phyloP scores from a whole-genome alignment of 2,888 invertebrate species.

The Patella caerulea region DNA sequence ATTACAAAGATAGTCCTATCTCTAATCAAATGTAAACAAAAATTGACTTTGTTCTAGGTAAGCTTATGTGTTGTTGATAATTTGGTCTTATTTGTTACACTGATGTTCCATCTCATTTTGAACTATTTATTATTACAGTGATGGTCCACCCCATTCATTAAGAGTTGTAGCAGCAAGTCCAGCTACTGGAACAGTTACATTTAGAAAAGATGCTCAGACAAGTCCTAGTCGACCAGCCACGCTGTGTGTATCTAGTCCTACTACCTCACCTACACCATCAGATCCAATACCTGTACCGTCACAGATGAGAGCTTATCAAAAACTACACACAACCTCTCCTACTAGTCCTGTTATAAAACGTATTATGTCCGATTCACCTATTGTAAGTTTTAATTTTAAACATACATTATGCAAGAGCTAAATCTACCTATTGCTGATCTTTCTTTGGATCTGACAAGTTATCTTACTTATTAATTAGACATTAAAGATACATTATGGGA shows the following conservation, averaged over 20 bases:
- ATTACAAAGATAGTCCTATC: no score
- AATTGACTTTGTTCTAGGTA: no score
- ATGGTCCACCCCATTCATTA: constrained; percentile 36
- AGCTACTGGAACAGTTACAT: constrained; percentile 46
- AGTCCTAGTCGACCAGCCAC: constrained; percentile 54
- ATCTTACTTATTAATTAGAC: no score
- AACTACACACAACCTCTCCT: constrained; percentile 68
- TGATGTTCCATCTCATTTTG: no score
- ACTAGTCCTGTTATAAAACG: constrained; percentile 24
- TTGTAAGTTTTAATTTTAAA: constrained; percentile 13
- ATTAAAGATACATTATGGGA: no score
- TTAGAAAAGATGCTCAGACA: constrained; percentile 46
- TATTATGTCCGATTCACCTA: constrained; percentile 26
- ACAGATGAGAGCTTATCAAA: constrained; percentile 75
- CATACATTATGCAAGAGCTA: no score
- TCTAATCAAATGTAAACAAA: no score
- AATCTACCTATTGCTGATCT: no score
- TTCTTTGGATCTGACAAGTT: no score
- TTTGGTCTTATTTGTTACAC: no score
- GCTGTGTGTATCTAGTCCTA: constrained; percentile 47
- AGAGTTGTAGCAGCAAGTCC: constrained; percentile 48
- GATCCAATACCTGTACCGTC: constrained; percentile 85
- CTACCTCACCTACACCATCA: constrained; percentile 63
- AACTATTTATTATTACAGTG: constrained; percentile 29
- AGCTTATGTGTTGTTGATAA: no score